Conservation (phyloP, 2,888 invertebrate species). For the Napeogenes inachia region DNA sequence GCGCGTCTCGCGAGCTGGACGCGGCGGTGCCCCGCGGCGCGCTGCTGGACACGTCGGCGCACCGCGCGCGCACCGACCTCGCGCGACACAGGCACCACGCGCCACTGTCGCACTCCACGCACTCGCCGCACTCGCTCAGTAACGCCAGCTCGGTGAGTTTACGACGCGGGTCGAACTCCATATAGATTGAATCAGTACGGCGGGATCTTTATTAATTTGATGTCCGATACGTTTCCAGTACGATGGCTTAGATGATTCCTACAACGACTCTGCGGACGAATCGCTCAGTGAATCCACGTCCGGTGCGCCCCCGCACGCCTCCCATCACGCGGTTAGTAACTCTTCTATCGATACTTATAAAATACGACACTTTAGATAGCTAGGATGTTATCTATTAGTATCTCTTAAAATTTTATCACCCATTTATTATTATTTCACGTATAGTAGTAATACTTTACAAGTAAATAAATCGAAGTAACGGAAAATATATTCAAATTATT, state of each 20-base stretch:
- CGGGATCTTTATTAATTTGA: too few relatives aligned
- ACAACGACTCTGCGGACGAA: constrained; percentile 77
- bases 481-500: background rate
- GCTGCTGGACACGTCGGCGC: constrained; percentile 91
- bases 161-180: constrained; percentile 36
- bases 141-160: constrained; percentile 81
- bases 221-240: constrained; percentile 67
- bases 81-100: constrained; percentile 79
- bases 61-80: constrained; percentile 85
- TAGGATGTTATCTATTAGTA: too few relatives aligned
- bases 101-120: constrained; percentile 58
- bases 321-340: constrained; percentile 50
- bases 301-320: constrained; percentile 66
- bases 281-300: constrained; percentile 77
- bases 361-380: too few relatives aligned
- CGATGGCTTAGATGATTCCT: constrained; percentile 87
- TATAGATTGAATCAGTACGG: too few relatives aligned
- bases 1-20: constrained; percentile 84
- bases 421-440: too few relatives aligned
- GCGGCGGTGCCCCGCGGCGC: constrained; percentile 88
- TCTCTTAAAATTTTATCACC: too few relatives aligned
- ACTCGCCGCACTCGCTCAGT: constrained; percentile 66
- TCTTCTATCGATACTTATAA: background rate
- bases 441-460: too few relatives aligned
- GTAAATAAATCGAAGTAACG: too few relatives aligned